phyloP scores from a whole-genome alignment of 2,888 invertebrate genomes.

The Ischnura elegans region DNA sequence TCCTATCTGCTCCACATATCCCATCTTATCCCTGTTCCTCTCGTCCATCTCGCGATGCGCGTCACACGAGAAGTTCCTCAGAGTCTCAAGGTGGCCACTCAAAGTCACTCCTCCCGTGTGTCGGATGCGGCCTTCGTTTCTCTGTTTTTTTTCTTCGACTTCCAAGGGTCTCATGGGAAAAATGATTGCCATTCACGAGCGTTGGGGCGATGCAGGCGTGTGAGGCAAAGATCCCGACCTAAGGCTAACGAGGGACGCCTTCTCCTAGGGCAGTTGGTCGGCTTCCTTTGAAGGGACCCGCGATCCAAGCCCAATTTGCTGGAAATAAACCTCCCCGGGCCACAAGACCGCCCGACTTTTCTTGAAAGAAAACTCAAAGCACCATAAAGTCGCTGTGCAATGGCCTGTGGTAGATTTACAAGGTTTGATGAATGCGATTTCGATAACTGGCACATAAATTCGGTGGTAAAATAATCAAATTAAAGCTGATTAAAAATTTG shows the following conservation, averaged over 20 bases:
- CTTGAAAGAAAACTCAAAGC: background rate
- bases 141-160: background rate
- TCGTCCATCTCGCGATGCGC: background rate
- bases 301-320: background rate
- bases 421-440: too few species aligned
- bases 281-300: background rate
- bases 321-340: background rate
- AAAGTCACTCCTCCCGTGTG: background rate
- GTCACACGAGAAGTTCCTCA: background rate
- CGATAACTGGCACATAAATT: too few species aligned
- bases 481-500: too few species aligned
- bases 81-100: background rate
- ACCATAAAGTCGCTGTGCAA: background rate
- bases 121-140: background rate
- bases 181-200: background rate
- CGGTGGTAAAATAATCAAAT: too few species aligned
- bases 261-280: background rate
- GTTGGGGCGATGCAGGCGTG: background rate
- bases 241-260: background rate
- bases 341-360: background rate
- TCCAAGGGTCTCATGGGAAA: background rate
- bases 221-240: background rate
- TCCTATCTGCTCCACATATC: background rate
- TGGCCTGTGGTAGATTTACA: too few species aligned
- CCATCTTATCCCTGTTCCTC: background rate